Evolutionary conservation across 2,797 vertebrate genomes (phyloP).

Genomic region (Pampus argenteus): DNA sequence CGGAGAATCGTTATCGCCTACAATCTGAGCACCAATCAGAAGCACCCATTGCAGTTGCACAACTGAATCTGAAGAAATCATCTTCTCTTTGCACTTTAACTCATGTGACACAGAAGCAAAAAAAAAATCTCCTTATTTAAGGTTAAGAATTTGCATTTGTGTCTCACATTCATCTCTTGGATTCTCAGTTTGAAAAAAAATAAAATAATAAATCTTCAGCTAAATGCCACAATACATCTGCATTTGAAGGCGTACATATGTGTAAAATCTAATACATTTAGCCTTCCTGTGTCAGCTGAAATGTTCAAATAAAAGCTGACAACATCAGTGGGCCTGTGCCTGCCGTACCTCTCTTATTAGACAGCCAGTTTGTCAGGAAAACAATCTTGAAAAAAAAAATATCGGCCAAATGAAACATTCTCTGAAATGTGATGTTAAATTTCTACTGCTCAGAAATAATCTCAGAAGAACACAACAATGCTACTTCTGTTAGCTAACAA

Average conservation of each 20-base stretch:
- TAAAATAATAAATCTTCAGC: conserved; percentile 32
- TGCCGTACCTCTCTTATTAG: conserved; percentile 45
- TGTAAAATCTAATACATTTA: conserved; percentile 34
- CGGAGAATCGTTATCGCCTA: neutral
- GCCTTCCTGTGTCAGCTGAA: conserved; percentile 22
- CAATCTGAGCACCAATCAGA: neutral
- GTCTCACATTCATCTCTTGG: conserved; percentile 2
- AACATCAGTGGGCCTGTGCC: conserved; percentile 54
- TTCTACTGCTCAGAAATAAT: conserved; percentile 56
- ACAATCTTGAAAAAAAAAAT: conserved; percentile 34
- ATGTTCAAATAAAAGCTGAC: conserved; percentile 45
- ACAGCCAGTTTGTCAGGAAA: conserved; percentile 64
- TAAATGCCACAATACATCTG: conserved; percentile 29
- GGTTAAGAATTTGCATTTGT: conserved; percentile 40
- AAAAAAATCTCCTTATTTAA: conserved; percentile 7
- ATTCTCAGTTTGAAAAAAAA: neutral
- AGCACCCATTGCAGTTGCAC: neutral
- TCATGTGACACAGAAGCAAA: conserved; percentile 28
- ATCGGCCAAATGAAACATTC: conserved; percentile 44
- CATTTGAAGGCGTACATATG: conserved; percentile 25
- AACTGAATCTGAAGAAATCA: neutral
- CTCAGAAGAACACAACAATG: conserved; percentile 61
- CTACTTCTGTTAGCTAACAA: conserved; percentile 65
- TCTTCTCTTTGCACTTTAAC: neutral
- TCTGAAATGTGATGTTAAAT: conserved; percentile 49